Evolutionary conservation across 2,113 vertebrate species (phyloP), one percentile per base, ranked within the genome.

Genomic region (Procavia capensis): DNA sequence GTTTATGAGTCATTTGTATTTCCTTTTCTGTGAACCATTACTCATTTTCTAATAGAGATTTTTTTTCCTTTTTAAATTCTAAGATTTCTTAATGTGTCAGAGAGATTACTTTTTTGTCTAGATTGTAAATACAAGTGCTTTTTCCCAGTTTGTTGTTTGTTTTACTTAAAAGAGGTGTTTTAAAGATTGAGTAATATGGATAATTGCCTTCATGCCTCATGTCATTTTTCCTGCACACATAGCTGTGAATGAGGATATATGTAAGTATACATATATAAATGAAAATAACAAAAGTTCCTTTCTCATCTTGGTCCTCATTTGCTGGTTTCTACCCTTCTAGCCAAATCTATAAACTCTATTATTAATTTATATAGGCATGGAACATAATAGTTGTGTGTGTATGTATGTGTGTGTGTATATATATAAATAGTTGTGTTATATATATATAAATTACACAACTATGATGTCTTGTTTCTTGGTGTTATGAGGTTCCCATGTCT

Each of bases 1-100:
- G 95, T 94, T 88, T 95, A 76, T 94, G 93, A 96, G 83, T 93
- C 94, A 97, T 86, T 93, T 93, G 74, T 97, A 95, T 83, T 97
- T 95, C 86, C 34, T 95, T 96, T 96, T 74, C 75, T 93, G 80
- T 97, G 89, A 84, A 85, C 50, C 72, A 95, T 96, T 95, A 92
- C 79, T 96, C 80, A 87, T 22, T 95, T 96, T 84, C 43, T 93
- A 94, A 93, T 95, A 92, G 70, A 1, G 9, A 27, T 85, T 74
- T 81, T 93, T 2, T 54, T 2, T 54, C 57, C 39, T 76, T 45
- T 95, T 94, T 91, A 22, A 78, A 90, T 94, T 95, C 25, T 63
- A 59, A 64, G 31, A 34, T 34, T 5, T 43, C 89, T 76, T 95
- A 50, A 50, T 57, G 39, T 87, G 59, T 87, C 75, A 84, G 29